Evolutionary conservation across 2,888 invertebrate species (phyloP), one percentile per base, ranked within the genome.

Genomic region (Xestoiulus laeticollis): DNA sequence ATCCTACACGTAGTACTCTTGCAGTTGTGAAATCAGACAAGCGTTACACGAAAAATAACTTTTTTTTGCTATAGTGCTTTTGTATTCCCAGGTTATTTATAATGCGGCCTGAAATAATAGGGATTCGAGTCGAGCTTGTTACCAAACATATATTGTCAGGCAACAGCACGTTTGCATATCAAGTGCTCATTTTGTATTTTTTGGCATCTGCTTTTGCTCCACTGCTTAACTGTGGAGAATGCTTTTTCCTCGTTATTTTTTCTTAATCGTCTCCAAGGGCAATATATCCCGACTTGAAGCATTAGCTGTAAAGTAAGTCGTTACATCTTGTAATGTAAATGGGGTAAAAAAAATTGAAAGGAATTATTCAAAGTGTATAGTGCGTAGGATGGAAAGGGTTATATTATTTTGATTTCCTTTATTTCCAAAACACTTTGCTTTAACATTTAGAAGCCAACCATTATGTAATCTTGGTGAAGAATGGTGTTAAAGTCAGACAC

Each of bases 1-100:
- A 78, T 78, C 78, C 30, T 78, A 78, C 78, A 78, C 78, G 78
- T 78, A 78, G 78, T 32, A 78, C 78, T 30, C 30, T 30, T 78
- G 78, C n/a, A n/a, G n/a, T 78, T 30, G 78, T 78, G 78, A 78
- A 78, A 78, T 78, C 78, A 78, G 78, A 78, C 78, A 78, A 78
- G 78, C 78, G 78, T 78, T 78, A 14, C 78, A 32, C 30, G 78
- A 78, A 78, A 78, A 78, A 78, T 32, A 78, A 78, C 78, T 78
- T 78, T 78, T 78, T 48, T 78, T 78, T 48, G 78, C 30, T 78
- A 78, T 78, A 78, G 78, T 78, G 78, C 78, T 78, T 78, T 78
- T 78, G 38, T 78, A 78, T 78, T 78, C 78, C 78, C 78, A 78
- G 30, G 78, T 78, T 78, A 78, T 78, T 78, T 78, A 30, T 78